Percentiles rank a stretch among this genome's conserved stretches.
Conservation (phyloP, 2,888 invertebrate species). For the Athalia cordata region DNA sequence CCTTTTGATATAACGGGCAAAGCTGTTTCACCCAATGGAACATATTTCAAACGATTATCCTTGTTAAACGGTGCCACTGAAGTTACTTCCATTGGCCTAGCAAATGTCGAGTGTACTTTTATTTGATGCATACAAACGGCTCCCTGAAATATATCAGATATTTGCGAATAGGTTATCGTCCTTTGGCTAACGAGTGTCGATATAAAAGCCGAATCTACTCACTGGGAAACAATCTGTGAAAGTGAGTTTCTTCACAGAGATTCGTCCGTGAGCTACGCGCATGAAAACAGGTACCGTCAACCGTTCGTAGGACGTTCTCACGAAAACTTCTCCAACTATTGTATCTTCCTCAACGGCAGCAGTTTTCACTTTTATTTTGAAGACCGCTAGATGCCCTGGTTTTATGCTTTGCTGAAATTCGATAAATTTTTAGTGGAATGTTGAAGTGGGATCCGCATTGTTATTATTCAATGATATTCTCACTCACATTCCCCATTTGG, state of each 20-base stretch:
- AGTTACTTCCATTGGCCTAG: slow-evolving; percentile 86
- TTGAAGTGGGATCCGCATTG: slow-evolving; percentile 8
- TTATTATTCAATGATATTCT: not conserved
- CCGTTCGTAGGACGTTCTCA: slow-evolving; percentile 83
- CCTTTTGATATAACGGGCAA: slow-evolving; percentile 69
- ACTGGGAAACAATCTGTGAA: slow-evolving; percentile 90
- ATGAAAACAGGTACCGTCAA: slow-evolving; percentile 84
- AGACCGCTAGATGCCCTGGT: slow-evolving; percentile 80
- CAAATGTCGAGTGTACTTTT: slow-evolving; percentile 87
- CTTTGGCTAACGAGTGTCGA: not conserved
- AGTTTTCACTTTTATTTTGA: slow-evolving; percentile 82
- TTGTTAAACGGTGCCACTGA: slow-evolving; percentile 77
- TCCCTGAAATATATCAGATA: slow-evolving; percentile 76
- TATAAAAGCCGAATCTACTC: slow-evolving; percentile 68
- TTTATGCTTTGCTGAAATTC: slow-evolving; percentile 75
- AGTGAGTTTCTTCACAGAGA: slow-evolving; percentile 77
- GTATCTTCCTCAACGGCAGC: slow-evolving; percentile 81
- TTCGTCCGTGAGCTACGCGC: slow-evolving; percentile 83
- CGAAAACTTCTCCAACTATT: slow-evolving; percentile 81
- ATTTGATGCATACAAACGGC: slow-evolving; percentile 86
- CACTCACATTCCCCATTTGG: slow-evolving; percentile 67
- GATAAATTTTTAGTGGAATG: slow-evolving; percentile 27
- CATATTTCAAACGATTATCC: slow-evolving; percentile 68
- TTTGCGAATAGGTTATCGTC: not conserved
- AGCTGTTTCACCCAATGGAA: slow-evolving; percentile 66